These are phyloP conservation scores for Xenopus borealis DNA, from an alignment of 2,113 vertebrate genomes.

Conservation along the genomic window DNA sequence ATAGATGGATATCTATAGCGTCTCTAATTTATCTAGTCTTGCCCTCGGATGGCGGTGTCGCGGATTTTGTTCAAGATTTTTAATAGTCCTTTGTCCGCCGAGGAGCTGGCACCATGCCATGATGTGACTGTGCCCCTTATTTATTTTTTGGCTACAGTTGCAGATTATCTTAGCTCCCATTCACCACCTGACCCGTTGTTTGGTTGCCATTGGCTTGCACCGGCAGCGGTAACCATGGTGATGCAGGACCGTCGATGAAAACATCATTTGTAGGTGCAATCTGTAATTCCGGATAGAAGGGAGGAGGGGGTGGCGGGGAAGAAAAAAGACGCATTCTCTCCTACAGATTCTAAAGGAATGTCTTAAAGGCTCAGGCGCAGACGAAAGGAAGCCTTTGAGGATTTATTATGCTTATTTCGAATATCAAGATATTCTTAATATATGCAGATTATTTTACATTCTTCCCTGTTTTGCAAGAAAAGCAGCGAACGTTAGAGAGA, in stretches of 20 bases:
- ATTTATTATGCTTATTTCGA: too few species aligned
- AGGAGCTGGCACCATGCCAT: conserved; percentile 35
- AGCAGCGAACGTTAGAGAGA: too few species aligned
- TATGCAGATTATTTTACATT: too few species aligned
- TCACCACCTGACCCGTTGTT: conserved; percentile 25
- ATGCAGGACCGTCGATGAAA: conserved; percentile 16
- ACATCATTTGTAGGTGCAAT: conserved; percentile 40
- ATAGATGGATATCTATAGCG: not conserved
- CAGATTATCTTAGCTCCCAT: conserved; percentile 25
- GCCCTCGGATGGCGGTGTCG: conserved; percentile 1
- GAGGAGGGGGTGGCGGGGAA: too few species aligned
- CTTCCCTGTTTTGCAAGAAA: too few species aligned
- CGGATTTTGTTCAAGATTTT: conserved; percentile 1
- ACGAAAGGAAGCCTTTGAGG: too few species aligned
- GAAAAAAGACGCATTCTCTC: too few species aligned
- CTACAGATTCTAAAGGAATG: too few species aligned
- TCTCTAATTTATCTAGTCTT: conserved; percentile 14
- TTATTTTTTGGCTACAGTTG: conserved; percentile 28
- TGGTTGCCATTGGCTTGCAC: conserved; percentile 35
- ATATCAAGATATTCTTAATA: too few species aligned
- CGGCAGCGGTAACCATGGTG: conserved; percentile 35
- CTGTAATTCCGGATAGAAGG: conserved; percentile 15
- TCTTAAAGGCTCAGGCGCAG: too few species aligned
- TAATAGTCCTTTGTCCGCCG: conserved; percentile 10
- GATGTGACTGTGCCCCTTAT: not conserved